Percentiles rank a stretch among this genome's conserved stretches.
These are phyloP conservation scores for Cariama cristata DNA, from an alignment of 2,113 vertebrate species.

Conservation along the genomic window DNA sequence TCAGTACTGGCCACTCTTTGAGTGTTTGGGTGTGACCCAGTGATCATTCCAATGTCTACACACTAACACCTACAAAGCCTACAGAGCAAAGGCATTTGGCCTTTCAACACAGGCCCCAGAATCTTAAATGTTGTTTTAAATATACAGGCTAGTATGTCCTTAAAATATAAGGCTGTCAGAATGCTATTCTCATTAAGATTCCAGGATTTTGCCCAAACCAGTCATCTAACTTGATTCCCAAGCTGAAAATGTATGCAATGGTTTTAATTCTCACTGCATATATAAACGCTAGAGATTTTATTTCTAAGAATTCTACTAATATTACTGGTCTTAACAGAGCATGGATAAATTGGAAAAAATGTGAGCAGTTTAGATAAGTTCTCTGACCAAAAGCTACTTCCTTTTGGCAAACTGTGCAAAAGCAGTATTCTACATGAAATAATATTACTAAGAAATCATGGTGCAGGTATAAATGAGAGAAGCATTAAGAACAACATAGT, in stretches of 20 bases:
- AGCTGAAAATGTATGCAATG: not conserved
- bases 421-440: not conserved
- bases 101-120: not conserved
- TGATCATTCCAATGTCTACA: not conserved
- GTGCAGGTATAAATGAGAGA: not conserved
- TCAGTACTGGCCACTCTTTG: not conserved
- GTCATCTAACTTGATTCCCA: not conserved
- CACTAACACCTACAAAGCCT: not conserved
- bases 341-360: not conserved
- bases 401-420: not conserved
- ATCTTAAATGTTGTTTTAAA: not conserved
- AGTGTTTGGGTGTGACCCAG: not conserved
- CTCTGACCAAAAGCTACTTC: not conserved
- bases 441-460: not conserved
- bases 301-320: not conserved
- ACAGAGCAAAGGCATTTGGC: not conserved
- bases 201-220: not conserved
- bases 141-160: not conserved
- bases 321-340: not conserved
- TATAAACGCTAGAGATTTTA: not conserved
- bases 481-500: not conserved
- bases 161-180: not conserved
- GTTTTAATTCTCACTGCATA: not conserved
- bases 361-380: not conserved
- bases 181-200: not conserved